phyloP scores from a whole-genome alignment of 1,140 invertebrate genomes.

The Amyelois transitella region DNA sequence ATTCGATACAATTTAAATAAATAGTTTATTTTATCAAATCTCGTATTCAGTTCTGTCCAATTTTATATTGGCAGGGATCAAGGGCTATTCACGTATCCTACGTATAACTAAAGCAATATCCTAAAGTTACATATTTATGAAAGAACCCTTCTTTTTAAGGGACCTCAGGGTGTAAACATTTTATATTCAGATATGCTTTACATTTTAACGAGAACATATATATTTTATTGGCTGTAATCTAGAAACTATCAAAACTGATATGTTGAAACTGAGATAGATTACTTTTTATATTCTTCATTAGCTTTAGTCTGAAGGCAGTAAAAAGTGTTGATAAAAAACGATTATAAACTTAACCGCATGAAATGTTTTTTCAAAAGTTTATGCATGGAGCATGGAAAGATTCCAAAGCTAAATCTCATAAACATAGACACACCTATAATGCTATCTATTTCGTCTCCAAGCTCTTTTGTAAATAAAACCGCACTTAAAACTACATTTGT shows the following conservation, averaged over 20 bases:
- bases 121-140: constrained; percentile 32
- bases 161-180: constrained; percentile 14
- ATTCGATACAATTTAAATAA: no score
- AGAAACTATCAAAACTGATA: background rate
- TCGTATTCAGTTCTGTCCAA: constrained; percentile 8
- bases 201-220: constrained; percentile 11
- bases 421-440: no score
- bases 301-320: no score
- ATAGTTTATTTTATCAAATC: constrained; percentile 3
- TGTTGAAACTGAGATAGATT: background rate
- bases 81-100: constrained; percentile 11
- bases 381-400: no score
- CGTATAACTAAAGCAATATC: constrained; percentile 28
- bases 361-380: no score
- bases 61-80: constrained; percentile 17
- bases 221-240: background rate
- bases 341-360: no score
- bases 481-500: background rate
- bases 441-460: no score
- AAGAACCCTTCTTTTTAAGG: constrained; percentile 22
- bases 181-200: constrained; percentile 17
- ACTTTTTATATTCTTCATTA: no score
- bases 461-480: background rate
- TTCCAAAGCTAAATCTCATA: no score
- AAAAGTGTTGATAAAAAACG: no score